Conservation (phyloP, 2,888 invertebrate species). For the Monoplex corrugatus region DNA sequence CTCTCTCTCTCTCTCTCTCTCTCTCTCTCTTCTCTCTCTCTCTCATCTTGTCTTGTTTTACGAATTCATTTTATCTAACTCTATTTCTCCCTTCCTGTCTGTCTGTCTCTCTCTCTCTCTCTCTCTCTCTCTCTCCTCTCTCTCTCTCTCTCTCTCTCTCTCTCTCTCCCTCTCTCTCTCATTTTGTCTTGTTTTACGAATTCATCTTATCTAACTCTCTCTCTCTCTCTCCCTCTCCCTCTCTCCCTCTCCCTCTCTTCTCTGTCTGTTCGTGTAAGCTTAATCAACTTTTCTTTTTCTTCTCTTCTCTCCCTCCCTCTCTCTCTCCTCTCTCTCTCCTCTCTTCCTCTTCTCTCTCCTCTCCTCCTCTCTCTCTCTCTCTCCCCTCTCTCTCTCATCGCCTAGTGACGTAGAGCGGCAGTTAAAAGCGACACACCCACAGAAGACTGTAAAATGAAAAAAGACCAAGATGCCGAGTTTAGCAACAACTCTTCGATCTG, state of each 20-base stretch:
- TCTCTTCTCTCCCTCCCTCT: neutral
- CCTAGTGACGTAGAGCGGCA: neutral
- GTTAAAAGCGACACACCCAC: no score
- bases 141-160: neutral
- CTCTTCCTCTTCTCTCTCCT: neutral
- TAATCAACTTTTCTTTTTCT: neutral
- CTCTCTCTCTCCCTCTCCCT: neutral
- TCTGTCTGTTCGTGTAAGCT: no score
- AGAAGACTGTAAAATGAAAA: no score
- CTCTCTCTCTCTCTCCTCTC: neutral
- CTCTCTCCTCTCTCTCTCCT: neutral
- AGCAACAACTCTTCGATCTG: no score
- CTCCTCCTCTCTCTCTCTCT: conserved; percentile 32
- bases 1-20: neutral
- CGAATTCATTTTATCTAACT: no score
- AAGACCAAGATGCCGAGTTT: no score
- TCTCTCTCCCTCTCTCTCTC: neutral
- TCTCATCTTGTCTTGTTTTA: no score
- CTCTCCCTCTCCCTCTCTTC: neutral
- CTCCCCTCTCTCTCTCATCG: conserved; percentile 23
- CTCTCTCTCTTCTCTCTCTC: neutral
- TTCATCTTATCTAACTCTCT: no score
- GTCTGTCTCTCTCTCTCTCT: neutral
- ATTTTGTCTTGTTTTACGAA: no score
- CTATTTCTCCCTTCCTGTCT: neutral